These are phyloP conservation scores for Epizoanthus illoricatus DNA, from an alignment of 92 coral and sea anemone species.

Conservation along the genomic window DNA sequence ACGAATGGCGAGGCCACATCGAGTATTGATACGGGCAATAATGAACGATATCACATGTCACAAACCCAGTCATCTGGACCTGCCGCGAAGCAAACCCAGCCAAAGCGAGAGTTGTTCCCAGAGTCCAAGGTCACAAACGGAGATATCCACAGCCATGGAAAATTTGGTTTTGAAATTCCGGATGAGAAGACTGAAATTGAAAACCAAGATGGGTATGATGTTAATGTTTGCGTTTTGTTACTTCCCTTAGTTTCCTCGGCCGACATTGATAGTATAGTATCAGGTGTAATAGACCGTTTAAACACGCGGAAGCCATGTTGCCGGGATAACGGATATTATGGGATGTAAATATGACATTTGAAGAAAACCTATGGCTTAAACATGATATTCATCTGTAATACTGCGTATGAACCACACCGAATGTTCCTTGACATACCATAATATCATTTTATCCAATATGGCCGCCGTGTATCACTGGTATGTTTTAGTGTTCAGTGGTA, in stretches of 20 bases:
- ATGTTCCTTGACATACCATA: no score
- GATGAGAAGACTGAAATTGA: constrained; percentile 13
- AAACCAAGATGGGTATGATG: constrained; percentile 1
- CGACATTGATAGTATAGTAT: neutral
- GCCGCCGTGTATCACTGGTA: no score
- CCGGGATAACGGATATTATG: no score
- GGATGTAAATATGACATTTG: no score
- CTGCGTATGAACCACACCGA: no score
- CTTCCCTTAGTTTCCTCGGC: neutral
- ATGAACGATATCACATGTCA: neutral
- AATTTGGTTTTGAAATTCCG: constrained; percentile 36
- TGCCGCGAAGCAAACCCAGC: neutral
- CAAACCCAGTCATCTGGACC: neutral
- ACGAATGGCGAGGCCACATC: constrained; percentile 38
- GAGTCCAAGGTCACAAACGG: neutral
- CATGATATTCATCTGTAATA: no score
- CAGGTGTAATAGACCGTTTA: neutral
- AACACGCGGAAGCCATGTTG: no score
- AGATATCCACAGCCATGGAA: constrained; percentile 14
- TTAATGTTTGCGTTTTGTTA: neutral
- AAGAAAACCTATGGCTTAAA: no score
- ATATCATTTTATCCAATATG: no score
- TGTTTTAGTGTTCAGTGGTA: no score
- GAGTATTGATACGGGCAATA: constrained; percentile 28
- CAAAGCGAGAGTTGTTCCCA: no score